Evolutionary conservation across 2,113 vertebrate species (phyloP), one percentile per base, ranked within the genome.

Genomic region (Apodemus speciosus): DNA sequence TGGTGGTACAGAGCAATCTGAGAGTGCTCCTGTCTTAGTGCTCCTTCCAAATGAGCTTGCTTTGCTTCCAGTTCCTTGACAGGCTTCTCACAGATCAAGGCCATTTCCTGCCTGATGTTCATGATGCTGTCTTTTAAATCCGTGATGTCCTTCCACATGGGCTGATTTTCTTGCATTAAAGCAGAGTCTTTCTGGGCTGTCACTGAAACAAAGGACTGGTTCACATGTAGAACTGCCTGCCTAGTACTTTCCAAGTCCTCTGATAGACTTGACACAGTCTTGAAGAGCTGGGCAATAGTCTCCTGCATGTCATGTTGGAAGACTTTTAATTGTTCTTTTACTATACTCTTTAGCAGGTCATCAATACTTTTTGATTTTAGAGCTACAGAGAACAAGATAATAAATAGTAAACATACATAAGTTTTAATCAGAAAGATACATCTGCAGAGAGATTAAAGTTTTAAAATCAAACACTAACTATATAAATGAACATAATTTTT

Each of bases 171-270:
- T 89, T 96, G 96, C 46, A 96, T 96, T 56, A 92, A 86, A 89
- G 88, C 53, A 94, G 96, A 43, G 87, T 97, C 98, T 96, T 98
- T 91, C 38, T 98, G 98, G 9, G 64, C 62, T 58, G 53, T 46
- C 72, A 91, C 68, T 64, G 91, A 95, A 76, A 89, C 66, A 56
- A 98, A 60, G 1, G 98, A 98, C 85, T 95, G 85, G 87, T 98
- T 99, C 75, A 99, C 93, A 71, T 95, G 92, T 60, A 86, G 97
- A 83, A 98, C 94, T 66, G 96, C 60, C 79, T 97, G 96, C 85
- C 97, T 98, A 0, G 97, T 97, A 58, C 93, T 98, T 97, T 98
- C 97, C 77, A 99, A 97, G 25, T 98, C 98, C 51, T 97, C 56
- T 40, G 98, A 98, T 40, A 98, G 87, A 75, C 93, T 95, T 51